Conservation (phyloP, 2,797 vertebrate species). For the Siniperca undulata region DNA sequence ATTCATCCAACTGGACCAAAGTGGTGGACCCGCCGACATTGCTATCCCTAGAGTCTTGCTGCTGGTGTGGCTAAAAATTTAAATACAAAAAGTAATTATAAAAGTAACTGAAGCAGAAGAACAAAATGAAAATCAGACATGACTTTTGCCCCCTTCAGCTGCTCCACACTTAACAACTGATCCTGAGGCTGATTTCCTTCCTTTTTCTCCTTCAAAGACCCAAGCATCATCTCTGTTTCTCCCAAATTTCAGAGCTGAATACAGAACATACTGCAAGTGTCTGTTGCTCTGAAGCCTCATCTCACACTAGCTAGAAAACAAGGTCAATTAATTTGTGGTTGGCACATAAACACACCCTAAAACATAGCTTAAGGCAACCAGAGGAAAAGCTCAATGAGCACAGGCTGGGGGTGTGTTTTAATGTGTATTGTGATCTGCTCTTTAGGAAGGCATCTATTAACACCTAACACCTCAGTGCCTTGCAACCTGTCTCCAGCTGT, state of each 20-base stretch:
- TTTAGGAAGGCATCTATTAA: conserved; percentile 82
- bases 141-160: not conserved
- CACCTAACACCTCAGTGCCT: conserved; percentile 78
- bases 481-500: conserved; percentile 75
- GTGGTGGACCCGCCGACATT: not conserved
- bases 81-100: not conserved
- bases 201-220: not conserved
- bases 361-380: conserved; percentile 27
- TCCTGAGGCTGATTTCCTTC: not conserved
- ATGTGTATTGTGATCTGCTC: conserved; percentile 69
- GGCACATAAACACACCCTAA: conserved; percentile 31
- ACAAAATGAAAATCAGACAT: not conserved
- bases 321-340: conserved; percentile 15
- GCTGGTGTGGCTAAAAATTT: not conserved
- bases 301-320: not conserved
- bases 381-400: conserved; percentile 31
- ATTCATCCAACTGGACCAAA: not conserved
- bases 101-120: not conserved
- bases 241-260: not conserved
- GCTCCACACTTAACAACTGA: not conserved
- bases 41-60: too few species aligned
- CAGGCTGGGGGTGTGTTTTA: conserved; percentile 46
- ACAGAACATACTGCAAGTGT: conserved; percentile 1
- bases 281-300: conserved; percentile 7
- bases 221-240: not conserved